Base-by-base conservation (phyloP, 2,888 invertebrate species). In the Willowsia nigromaculata region DNA sequence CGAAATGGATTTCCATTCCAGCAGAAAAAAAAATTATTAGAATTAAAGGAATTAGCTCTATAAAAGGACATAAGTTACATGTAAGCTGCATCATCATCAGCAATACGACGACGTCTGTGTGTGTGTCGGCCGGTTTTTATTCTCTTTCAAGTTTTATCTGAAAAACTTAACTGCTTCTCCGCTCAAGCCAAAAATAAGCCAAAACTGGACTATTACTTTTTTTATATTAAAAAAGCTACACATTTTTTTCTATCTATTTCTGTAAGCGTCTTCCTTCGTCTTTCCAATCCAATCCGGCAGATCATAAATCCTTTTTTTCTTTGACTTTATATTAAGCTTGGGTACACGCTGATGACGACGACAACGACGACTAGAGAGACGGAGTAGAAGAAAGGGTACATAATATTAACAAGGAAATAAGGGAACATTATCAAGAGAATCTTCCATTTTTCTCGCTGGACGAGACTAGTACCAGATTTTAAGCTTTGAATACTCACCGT, bases 261-360 rank as follows among this genome's bases (percentile, higher is more conserved):
- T 33, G 11, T 59, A 37, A 81, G 82, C 84, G 47, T 33, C n/a
- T 56, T 82, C 81, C 68, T 74, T 76, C n/a, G n/a, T 84, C 59
- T 33, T 68, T 82, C 74, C 85, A 89, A 89, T 76, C 74, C 85
- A 89, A 89, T 89, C 85, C 82, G 89, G 85, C 85, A 85, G 85
- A 59, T 85, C 89, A 89, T 89, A 89, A 89, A 89, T 89, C 89
- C 89, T 89, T 74, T n/a, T n/a, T n/a, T 80, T 68, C 78, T 85
- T 74, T 33, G n/a, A n/a, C 37, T 76, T 76, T 76, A 15, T 33
- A 33, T 56, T 43, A 50, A 68, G 68, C 71, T 27, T 74, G 43
- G 9, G 0, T 22, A 68, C 68, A 7, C 68, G 68, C 30, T 37
- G 65, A 82, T 37, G 68, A 68, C 56, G n/a, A 56, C 53, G 15